A percentile compares a stretch with the other conserved stretches of the same genome.
Evolutionary conservation across 1,140 invertebrate species (phyloP).

Genomic region (Leucophenga varia): DNA sequence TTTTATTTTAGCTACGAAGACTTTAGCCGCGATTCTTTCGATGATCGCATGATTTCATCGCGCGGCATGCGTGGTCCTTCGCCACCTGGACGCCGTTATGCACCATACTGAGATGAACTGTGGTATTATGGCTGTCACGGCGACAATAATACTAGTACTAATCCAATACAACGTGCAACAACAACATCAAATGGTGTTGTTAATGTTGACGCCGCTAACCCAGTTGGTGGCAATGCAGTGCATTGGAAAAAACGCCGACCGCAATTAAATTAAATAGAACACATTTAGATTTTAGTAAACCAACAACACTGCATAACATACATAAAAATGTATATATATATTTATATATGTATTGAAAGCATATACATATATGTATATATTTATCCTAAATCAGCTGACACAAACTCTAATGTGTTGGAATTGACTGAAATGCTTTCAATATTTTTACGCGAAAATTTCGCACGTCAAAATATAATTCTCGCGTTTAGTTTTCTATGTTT

Average conservation of each 20-base stretch:
- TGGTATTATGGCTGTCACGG: conserved; percentile 45
- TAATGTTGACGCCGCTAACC: conserved; percentile 13
- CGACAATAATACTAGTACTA: no score
- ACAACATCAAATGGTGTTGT: conserved; percentile 21
- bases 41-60: conserved; percentile 75
- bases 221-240: background rate
- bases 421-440: no score
- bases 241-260: background rate
- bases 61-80: conserved; percentile 56
- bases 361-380: no score
- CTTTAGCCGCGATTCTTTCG: conserved; percentile 80
- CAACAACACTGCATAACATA: no score
- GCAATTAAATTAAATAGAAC: conserved; percentile 2
- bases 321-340: no score
- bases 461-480: no score
- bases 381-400: no score
- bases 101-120: conserved; percentile 70
- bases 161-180: conserved; percentile 13
- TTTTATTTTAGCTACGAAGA: conserved; percentile 71
- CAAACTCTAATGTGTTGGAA: no score
- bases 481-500: no score
- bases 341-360: no score
- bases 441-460: no score
- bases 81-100: conserved; percentile 76
- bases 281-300: no score